Conservation (phyloP, 2,113 vertebrate genomes). For the Silurus glanis region DNA sequence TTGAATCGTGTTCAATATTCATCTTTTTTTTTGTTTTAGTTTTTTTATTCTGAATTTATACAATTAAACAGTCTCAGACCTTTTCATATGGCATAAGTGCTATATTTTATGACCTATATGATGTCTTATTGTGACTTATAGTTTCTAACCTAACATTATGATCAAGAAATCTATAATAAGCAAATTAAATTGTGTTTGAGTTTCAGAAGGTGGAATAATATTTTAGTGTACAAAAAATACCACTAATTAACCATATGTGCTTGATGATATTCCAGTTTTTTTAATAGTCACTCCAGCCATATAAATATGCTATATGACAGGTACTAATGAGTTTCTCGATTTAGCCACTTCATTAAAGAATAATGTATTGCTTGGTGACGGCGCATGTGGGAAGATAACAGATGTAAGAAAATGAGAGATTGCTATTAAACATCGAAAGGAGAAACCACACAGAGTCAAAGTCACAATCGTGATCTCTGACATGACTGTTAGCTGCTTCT, state of each 20-base stretch:
- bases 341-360: conserved; percentile 19
- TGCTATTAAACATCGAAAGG: not conserved
- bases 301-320: conserved; percentile 8
- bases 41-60: too few species aligned
- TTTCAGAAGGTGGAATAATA: not conserved
- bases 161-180: not conserved
- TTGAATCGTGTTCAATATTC: not conserved
- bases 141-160: not conserved
- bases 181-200: not conserved
- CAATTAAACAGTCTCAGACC: not conserved
- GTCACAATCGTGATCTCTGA: not conserved
- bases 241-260: not conserved
- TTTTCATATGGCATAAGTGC: not conserved
- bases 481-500: not conserved
- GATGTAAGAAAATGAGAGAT: not conserved
- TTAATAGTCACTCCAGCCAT: not conserved
- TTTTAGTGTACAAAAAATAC: not conserved
- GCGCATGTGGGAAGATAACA: not conserved
- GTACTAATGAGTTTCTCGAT: conserved; percentile 16
- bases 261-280: conserved; percentile 14
- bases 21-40: too few species aligned
- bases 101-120: not conserved
- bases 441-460: not conserved
- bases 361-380: not conserved
- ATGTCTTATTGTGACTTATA: too few species aligned